These are phyloP conservation scores for Limnephilus marmoratus DNA, from an alignment of 2,888 invertebrate genomes.

Conservation along the genomic window DNA sequence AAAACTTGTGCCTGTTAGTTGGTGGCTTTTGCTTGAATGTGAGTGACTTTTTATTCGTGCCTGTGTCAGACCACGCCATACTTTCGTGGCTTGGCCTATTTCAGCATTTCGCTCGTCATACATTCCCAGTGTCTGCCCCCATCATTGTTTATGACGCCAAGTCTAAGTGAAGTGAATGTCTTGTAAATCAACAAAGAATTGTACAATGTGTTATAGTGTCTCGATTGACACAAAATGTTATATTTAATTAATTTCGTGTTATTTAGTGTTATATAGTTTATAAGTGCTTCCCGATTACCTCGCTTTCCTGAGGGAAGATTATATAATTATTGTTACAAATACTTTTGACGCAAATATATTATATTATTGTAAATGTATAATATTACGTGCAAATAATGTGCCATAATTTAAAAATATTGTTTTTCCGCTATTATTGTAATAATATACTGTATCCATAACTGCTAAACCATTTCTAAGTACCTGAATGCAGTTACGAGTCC, in stretches of 20 bases:
- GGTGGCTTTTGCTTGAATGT: too few relatives aligned
- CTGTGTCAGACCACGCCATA: too few relatives aligned
- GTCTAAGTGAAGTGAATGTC: background rate
- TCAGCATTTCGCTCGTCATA: too few relatives aligned
- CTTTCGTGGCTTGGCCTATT: too few relatives aligned
- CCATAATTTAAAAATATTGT: background rate
- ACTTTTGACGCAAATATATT: background rate
- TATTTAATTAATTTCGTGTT: too few relatives aligned
- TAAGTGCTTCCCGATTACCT: background rate
- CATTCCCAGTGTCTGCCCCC: too few relatives aligned
- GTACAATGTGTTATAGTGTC: background rate
- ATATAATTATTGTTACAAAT: background rate
- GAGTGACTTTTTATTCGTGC: background rate
- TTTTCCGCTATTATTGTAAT: background rate
- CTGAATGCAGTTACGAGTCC: background rate
- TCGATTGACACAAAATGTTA: background rate
- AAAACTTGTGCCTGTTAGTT: too few relatives aligned
- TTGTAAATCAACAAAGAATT: too few relatives aligned
- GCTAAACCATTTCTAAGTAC: background rate
- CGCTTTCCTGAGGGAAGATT: background rate
- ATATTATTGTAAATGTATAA: background rate
- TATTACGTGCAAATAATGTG: background rate
- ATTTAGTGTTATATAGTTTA: too few relatives aligned
- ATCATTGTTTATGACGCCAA: background rate
- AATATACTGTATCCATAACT: background rate